phyloP scores from a whole-genome alignment of 2,888 invertebrate genomes.

The Leptinotarsa peninsularis region DNA sequence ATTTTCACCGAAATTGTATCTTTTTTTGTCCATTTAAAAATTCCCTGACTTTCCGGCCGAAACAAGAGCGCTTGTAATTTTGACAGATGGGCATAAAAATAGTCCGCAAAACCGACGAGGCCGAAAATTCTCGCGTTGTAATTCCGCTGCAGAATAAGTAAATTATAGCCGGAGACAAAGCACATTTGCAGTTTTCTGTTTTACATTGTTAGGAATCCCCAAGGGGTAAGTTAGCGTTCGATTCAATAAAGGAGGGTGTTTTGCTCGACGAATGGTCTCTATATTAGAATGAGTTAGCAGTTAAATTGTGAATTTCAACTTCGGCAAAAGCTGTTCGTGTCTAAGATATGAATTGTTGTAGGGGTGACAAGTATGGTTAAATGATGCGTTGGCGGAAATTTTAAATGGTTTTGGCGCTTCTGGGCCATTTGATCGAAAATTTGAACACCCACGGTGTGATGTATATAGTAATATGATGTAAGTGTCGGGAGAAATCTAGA shows the following conservation, averaged over 20 bases:
- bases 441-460: constrained; percentile 49
- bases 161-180: constrained; percentile 51
- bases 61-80: constrained; percentile 13
- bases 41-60: not conserved
- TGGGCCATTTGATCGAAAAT: constrained; percentile 49
- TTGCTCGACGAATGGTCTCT: not conserved
- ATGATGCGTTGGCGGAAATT: constrained; percentile 50
- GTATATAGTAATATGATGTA: constrained; percentile 32
- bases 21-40: not conserved
- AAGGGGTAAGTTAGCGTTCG: constrained; percentile 24
- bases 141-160: constrained; percentile 49
- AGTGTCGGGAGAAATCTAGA: constrained; percentile 5
- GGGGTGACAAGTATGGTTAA: constrained; percentile 49
- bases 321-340: not conserved
- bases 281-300: not conserved
- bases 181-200: constrained; percentile 44
- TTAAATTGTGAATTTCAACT: not conserved
- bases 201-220: constrained; percentile 49
- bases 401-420: constrained; percentile 50
- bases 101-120: constrained; percentile 40
- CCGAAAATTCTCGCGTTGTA: constrained; percentile 46
- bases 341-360: constrained; percentile 14
- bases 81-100: constrained; percentile 36
- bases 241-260: constrained; percentile 2
- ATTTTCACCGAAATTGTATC: not conserved